These are phyloP conservation scores for Baccha elongata DNA, from an alignment of 2,888 invertebrate species.

Conservation along the genomic window DNA sequence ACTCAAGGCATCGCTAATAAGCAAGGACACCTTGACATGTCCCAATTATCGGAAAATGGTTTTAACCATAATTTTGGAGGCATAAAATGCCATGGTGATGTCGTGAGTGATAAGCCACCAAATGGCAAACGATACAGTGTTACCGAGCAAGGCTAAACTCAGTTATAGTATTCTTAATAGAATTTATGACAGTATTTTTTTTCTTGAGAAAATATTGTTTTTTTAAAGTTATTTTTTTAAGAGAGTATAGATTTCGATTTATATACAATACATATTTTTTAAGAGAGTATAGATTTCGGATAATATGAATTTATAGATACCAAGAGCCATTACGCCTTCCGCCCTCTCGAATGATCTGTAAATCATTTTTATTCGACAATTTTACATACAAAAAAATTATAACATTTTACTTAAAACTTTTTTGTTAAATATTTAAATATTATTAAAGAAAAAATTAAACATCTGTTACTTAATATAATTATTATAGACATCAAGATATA, in stretches of 20 bases:
- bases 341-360: constrained; percentile 49
- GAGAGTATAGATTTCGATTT: constrained; percentile 28
- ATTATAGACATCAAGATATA: not conserved
- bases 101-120: constrained; percentile 46
- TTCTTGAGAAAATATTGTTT: constrained; percentile 16
- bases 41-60: constrained; percentile 11
- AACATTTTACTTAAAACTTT: not conserved
- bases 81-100: constrained; percentile 33
- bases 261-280: constrained; percentile 31
- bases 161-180: constrained; percentile 23
- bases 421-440: constrained; percentile 11
- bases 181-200: constrained; percentile 48
- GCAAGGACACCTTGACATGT: not conserved
- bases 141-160: constrained; percentile 34
- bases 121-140: constrained; percentile 50
- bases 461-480: not conserved
- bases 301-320: constrained; percentile 57
- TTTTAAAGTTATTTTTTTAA: not conserved
- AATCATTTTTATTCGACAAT: constrained; percentile 67
- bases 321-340: constrained; percentile 45
- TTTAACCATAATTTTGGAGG: constrained; percentile 23
- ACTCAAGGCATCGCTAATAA: constrained; percentile 82
- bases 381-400: constrained; percentile 47
- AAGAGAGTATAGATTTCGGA: constrained; percentile 72
- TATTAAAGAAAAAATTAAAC: not conserved